phyloP scores from a whole-genome alignment of 92 coral and sea anemone genomes.

The Umimayanthus chanpuru region DNA sequence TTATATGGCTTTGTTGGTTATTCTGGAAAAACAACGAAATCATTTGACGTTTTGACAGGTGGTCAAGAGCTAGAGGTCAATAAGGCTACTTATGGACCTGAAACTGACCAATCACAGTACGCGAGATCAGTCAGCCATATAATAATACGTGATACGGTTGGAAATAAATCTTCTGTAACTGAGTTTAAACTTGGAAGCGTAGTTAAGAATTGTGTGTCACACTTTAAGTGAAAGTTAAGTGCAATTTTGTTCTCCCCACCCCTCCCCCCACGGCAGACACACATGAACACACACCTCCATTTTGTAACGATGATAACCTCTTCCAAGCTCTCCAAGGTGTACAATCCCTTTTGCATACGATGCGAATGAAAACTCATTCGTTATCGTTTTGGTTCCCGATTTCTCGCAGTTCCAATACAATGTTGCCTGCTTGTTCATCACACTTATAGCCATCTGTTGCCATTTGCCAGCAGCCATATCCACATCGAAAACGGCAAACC shows the following conservation, averaged over 20 bases:
- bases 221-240: neutral
- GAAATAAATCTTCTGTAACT: too few species aligned
- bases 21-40: too few species aligned
- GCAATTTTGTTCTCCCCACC: neutral
- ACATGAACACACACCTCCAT: slow-evolving; percentile 50
- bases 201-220: neutral
- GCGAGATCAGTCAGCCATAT: too few species aligned
- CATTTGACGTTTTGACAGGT: too few species aligned
- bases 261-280: neutral
- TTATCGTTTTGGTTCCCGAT: slow-evolving; percentile 68
- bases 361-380: slow-evolving; percentile 55
- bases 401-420: slow-evolving; percentile 84
- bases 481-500: slow-evolving; percentile 70
- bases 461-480: slow-evolving; percentile 63
- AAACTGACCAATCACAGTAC: too few species aligned
- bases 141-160: too few species aligned
- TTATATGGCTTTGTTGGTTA: too few species aligned
- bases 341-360: slow-evolving; percentile 66
- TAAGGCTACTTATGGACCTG: too few species aligned
- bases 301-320: slow-evolving; percentile 39
- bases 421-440: slow-evolving; percentile 67
- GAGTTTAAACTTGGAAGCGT: too few species aligned
- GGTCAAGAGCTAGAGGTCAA: too few species aligned
- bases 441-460: slow-evolving; percentile 86
- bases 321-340: slow-evolving; percentile 64